Base-by-base conservation (phyloP, 1,140 invertebrate species). In the Heliothis virescens region DNA sequence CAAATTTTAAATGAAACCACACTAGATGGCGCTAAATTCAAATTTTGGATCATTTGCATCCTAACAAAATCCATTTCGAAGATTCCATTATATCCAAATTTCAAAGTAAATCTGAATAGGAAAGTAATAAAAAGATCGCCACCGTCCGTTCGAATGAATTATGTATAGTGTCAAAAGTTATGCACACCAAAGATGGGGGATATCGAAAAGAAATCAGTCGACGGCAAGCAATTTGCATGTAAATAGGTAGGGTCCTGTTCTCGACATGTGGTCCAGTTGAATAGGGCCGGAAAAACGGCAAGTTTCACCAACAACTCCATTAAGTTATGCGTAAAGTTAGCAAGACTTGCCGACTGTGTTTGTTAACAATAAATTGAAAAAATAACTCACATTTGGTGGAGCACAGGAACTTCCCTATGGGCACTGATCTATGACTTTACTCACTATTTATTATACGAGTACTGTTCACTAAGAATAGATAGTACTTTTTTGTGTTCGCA, bases 301-400 rank as follows among this genome's bases (percentile, higher is more conserved):
- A 79, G 69, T 69, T 67, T 74, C 52, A n/a, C 18, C 29, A 34
- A 26, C 73, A 80, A 85, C 79, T 87, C 79, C 41, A 73, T 55
- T 63, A 90, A 91, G 83, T 90, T 92, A 90, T 89, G 85, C 88
- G 73, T 80, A 85, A 90, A 92, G 80, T 90, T 91, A 21, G 69
- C 55, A 57, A 60, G 47, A 63, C 67, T 67, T 57, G 50, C 74
- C 65, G 63, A 80, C 82, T 81, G 74, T 86, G 81, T 88, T 87
- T 88, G 84, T 86, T 82, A 81, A 80, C 77, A 84, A 78, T 80
- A 85, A 86, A 90, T 90, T 83, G 87, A 82, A 84, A 87, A 89
- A 85, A 87, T 86, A 90, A 85, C 84, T 84, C 62, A 47, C 67
- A 76, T 69, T 67, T 55, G 41, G 15, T 5, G 48, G 48, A 71